Evolutionary conservation across 2,888 invertebrate species (phyloP).

Genomic region (Leucoptera coffeella): DNA sequence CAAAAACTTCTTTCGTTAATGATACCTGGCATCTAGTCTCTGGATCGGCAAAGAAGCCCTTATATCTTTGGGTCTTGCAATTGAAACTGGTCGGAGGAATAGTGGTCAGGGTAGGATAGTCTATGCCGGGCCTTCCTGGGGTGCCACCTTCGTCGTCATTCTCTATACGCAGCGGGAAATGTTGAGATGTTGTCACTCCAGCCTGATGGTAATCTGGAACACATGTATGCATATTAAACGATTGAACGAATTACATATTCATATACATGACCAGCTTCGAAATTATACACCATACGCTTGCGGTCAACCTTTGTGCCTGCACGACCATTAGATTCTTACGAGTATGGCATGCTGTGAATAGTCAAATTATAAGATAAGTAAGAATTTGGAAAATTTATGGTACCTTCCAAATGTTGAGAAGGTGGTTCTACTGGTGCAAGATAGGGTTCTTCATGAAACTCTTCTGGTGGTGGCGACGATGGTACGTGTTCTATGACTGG

Average conservation of each 20-base stretch:
- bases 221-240: no score
- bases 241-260: no score
- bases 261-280: no score
- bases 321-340: no score
- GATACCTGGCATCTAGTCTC: slow-evolving; percentile 78
- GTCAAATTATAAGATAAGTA: no score
- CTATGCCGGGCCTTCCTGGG: slow-evolving; percentile 64
- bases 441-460: slow-evolving; percentile 25
- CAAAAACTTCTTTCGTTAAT: slow-evolving; percentile 1
- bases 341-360: no score
- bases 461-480: slow-evolving; percentile 11
- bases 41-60: slow-evolving; percentile 86
- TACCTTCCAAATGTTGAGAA: slow-evolving; percentile 40
- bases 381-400: no score
- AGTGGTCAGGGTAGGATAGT: slow-evolving; percentile 70
- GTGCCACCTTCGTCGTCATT: slow-evolving; percentile 56
- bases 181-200: slow-evolving; percentile 21
- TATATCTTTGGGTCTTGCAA: slow-evolving; percentile 81
- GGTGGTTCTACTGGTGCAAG: slow-evolving; percentile 27
- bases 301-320: no score
- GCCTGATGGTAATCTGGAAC: slow-evolving; percentile 17
- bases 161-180: slow-evolving; percentile 27
- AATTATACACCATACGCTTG: no score
- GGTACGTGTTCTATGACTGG: no score
- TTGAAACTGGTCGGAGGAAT: slow-evolving; percentile 74